Conservation (phyloP, 92 coral and sea anemone species). For the Chrysogorgia sp. region DNA sequence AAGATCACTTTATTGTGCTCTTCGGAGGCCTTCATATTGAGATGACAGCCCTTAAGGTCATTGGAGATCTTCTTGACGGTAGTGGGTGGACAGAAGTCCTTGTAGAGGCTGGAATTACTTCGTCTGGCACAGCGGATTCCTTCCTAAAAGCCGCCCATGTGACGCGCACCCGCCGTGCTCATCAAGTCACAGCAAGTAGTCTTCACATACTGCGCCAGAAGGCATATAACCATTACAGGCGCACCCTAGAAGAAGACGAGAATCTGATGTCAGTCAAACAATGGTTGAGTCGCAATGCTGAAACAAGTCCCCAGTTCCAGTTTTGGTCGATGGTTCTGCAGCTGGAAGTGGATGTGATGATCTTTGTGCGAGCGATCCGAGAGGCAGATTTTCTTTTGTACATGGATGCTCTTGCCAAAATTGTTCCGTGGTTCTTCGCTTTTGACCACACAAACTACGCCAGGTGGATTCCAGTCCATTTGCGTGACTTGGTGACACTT, state of each 20-base stretch:
- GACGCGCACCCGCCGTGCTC: conserved; percentile 58
- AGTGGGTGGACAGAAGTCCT: conserved; percentile 57
- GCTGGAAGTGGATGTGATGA: conserved; percentile 34
- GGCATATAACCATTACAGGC: not conserved
- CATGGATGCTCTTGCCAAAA: conserved; percentile 32
- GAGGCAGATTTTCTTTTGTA: conserved; percentile 45
- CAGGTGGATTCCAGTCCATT: conserved; percentile 54
- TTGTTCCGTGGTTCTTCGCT: conserved; percentile 63
- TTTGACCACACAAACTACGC: conserved; percentile 43
- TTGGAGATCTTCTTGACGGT: conserved; percentile 37
- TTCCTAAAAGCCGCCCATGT: conserved; percentile 32
- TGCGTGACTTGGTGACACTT: conserved; percentile 47
- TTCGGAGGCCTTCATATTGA: conserved; percentile 59
- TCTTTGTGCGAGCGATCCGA: conserved; percentile 45
- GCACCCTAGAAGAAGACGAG: not conserved
- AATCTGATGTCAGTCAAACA: conserved; percentile 34
- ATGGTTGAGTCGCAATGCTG: conserved; percentile 37
- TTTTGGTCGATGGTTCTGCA: conserved; percentile 52
- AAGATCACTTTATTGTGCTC: conserved; percentile 54
- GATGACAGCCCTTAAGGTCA: conserved; percentile 53
- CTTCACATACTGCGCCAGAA: not conserved
- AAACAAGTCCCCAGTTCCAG: conserved; percentile 35
- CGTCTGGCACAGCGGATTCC: conserved; percentile 35
- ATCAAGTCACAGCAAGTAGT: conserved; percentile 59
- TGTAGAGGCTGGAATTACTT: conserved; percentile 32